Conservation (phyloP, 2,888 invertebrate genomes). For the Rhaphigaster nebulosa region DNA sequence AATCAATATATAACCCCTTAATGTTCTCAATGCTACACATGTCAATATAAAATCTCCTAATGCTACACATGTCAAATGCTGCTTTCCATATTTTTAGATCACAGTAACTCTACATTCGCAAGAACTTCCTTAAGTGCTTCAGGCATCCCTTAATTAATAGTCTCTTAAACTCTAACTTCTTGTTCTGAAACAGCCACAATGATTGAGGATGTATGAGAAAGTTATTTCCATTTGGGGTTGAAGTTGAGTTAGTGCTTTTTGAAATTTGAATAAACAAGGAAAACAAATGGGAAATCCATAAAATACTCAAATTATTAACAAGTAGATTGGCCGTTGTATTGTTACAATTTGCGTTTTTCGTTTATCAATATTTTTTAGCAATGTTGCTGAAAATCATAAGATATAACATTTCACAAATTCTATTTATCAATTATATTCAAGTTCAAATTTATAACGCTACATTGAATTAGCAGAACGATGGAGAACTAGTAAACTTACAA, state of each 20-base stretch:
- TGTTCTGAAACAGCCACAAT: neutral
- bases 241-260: too few species aligned
- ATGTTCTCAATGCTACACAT: too few species aligned
- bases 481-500: neutral
- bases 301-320: too few species aligned
- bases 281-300: too few species aligned
- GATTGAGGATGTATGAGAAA: too few species aligned
- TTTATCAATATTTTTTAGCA: too few species aligned
- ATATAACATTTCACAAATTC: neutral
- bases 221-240: too few species aligned
- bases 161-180: neutral
- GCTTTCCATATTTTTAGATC: neutral
- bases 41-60: too few species aligned
- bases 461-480: neutral
- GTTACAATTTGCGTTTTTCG: too few species aligned
- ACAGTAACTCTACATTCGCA: neutral
- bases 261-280: too few species aligned
- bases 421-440: neutral
- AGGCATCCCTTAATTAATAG: neutral
- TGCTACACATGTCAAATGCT: neutral
- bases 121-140: neutral
- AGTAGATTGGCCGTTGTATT: too few species aligned
- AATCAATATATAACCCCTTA: conserved; percentile 5
- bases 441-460: neutral
- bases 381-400: too few species aligned